Percentiles rank a stretch among this genome's conserved stretches.
phyloP scores from a whole-genome alignment of 1,140 invertebrate genomes.

The Coelopa frigida region DNA sequence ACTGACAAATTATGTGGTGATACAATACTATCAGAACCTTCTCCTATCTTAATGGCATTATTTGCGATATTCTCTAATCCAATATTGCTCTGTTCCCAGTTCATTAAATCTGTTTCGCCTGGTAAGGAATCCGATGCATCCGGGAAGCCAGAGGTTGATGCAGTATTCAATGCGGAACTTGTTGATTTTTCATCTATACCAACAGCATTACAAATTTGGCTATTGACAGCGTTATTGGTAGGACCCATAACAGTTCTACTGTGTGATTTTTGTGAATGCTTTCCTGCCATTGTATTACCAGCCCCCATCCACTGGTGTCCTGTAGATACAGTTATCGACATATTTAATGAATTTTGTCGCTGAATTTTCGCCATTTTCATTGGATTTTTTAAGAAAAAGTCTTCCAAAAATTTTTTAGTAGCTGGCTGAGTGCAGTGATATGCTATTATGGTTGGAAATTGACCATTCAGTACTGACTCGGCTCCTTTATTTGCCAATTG shows the following conservation, averaged over 20 bases:
- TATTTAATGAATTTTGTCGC: constrained; percentile 23
- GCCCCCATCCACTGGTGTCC: constrained; percentile 15
- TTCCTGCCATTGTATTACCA: constrained; percentile 16
- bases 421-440: constrained; percentile 92
- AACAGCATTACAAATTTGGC: too few species aligned
- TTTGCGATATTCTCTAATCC: too few species aligned
- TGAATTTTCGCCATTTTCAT: constrained; percentile 79
- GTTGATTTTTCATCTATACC: too few species aligned
- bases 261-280: constrained; percentile 20
- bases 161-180: too few species aligned
- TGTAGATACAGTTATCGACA: too few species aligned
- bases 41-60: too few species aligned
- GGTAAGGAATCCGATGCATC: too few species aligned
- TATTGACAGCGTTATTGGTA: background rate
- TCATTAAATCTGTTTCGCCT: too few species aligned
- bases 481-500: constrained; percentile 89
- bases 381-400: constrained; percentile 74
- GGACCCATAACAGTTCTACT: background rate
- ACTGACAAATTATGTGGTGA: too few species aligned
- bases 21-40: too few species aligned
- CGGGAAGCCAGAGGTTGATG: too few species aligned
- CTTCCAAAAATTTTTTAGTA: constrained; percentile 92
- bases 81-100: too few species aligned
- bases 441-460: constrained; percentile 86
- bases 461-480: constrained; percentile 80